These are phyloP conservation scores for Temnothorax unifasciatus DNA, from an alignment of 2,888 invertebrate genomes.

Conservation along the genomic window DNA sequence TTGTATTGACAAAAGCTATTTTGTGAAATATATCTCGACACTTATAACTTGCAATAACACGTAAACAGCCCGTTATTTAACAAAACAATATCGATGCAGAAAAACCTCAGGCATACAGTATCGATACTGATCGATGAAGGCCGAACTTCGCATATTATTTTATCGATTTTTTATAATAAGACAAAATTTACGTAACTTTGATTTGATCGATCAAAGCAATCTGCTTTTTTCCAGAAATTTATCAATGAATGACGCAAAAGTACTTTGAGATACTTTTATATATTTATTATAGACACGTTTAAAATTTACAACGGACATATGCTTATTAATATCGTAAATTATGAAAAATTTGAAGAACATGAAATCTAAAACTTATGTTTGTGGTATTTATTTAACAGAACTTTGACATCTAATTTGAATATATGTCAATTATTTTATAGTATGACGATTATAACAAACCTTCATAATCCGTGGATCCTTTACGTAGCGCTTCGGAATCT, in stretches of 20 bases:
- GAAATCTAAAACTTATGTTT: neutral
- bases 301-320: neutral
- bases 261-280: neutral
- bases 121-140: neutral
- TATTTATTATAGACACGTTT: neutral
- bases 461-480: slow-evolving; percentile 77
- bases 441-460: slow-evolving; percentile 66
- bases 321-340: neutral
- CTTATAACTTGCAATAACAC: neutral
- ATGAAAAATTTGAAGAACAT: neutral
- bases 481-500: slow-evolving; percentile 64
- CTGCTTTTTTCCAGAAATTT: neutral
- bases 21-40: neutral
- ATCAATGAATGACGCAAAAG: neutral
- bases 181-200: neutral
- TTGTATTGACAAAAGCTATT: neutral
- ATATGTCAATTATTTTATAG: slow-evolving; percentile 2
- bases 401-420: neutral
- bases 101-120: neutral
- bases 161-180: slow-evolving; percentile 16
- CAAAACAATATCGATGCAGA: neutral
- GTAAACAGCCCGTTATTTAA: neutral
- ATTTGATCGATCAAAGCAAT: slow-evolving; percentile 13
- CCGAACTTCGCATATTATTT: neutral
- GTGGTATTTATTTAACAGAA: neutral